Evolutionary conservation across 2,888 invertebrate genomes (phyloP).

Genomic region (Teleogryllus oceanicus): DNA sequence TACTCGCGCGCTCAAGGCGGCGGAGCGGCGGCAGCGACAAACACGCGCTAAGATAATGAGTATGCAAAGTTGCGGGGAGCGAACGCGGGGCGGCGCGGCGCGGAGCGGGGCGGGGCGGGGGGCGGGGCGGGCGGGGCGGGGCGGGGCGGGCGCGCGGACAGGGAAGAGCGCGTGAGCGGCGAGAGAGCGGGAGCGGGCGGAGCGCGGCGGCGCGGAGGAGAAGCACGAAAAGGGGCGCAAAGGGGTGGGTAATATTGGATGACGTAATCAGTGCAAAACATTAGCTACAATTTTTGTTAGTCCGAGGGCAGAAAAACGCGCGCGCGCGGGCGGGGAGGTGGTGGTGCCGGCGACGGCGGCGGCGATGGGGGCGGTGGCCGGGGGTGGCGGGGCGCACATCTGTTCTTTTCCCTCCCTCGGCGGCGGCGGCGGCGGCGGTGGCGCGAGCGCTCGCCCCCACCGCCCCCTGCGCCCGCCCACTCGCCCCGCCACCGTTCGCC

Average conservation of each 20-base stretch:
- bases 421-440: not conserved
- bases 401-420: not conserved
- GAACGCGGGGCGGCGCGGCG: not conserved
- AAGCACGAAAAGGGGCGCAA: not conserved
- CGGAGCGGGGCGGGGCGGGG: not conserved
- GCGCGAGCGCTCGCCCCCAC: not conserved
- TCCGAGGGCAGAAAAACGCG: not conserved
- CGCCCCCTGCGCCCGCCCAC: not conserved
- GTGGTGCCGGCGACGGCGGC: not conserved
- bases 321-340: not conserved
- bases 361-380: not conserved
- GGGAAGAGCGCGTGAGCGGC: not conserved
- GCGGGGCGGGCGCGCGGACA: not conserved
- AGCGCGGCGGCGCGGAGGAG: not conserved
- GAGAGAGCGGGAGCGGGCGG: not conserved
- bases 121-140: not conserved
- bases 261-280: slow-evolving; percentile 27
- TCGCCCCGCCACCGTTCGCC: not conserved
- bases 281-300: slow-evolving; percentile 26
- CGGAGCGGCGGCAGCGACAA: too few species aligned
- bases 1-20: too few species aligned
- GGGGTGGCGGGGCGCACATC: not conserved
- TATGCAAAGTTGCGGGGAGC: not conserved
- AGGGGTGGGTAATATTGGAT: not conserved
- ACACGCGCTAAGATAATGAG: not conserved